Base-by-base conservation (phyloP, 2,113 vertebrate genomes). In the Oncorhynchus kisutch region DNA sequence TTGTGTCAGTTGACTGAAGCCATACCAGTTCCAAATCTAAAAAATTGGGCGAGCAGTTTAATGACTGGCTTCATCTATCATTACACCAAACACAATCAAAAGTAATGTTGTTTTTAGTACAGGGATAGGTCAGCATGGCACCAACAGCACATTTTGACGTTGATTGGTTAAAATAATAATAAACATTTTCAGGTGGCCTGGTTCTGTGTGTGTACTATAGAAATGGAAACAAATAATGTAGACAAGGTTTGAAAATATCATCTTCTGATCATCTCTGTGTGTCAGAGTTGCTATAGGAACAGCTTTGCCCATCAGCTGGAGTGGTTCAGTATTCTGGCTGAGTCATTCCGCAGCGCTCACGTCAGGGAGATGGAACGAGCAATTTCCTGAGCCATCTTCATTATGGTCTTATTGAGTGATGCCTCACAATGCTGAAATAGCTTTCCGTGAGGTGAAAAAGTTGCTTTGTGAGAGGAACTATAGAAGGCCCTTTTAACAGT, bases 321-420 rank as follows among this genome's bases (percentile, higher is more conserved):
- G 51, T 20, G 67, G 66, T 68, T 48, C 34, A 49, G 16, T 64
- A 31, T 65, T 74, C 51, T 13, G 77, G 54, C 67, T 71, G 68
- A 66, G 72, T 79, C 66, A 65, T 24, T 5, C 22, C 22, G 27
- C 29, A 66, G 72, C 20, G n/a, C n/a, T 45, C 27, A 39, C 54
- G 48, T 22, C 74, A 62, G 74, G 51, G 64, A 69, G 31, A 70
- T 22, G 5, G 65, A 68, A 54, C 70, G 34, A 69, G 70, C 60
- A 71, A 79, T 79, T 79, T 79, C 78, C 78, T 79, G 78, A 74
- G 20, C n/a, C 13, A 48, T 70, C 77, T 71, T 75, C 73, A 71
- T 79, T 75, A 75, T 62, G 29, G 73, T 27, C 57, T 71, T 65
- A 71, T 66, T 74, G 67, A 67, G 74, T 67, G 73, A 75, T 79